Evolutionary conservation across 35 echinoderm and acorn worm species (phyloP), one percentile per base, ranked within the genome.

Genomic region (Anneissia japonica): DNA sequence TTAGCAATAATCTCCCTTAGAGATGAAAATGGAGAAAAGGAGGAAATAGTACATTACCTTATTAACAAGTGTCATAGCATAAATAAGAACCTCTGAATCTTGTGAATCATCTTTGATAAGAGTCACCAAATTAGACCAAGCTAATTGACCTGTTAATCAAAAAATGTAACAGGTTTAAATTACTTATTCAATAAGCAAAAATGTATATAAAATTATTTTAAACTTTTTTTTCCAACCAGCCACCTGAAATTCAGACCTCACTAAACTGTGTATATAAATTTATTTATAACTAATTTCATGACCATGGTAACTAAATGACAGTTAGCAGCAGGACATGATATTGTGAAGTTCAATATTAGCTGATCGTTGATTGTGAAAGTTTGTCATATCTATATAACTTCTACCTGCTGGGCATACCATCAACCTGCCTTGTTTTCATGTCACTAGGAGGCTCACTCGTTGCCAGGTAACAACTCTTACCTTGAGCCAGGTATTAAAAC

Each of bases 51-150:
- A 45, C 40, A 86, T 80, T 76, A 98, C 95, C 92, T 99, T 99
- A 38, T 99, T 99, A 31, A 99, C 80, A 45, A 99, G 92, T 1
- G 92, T 94, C 92, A 99, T 99, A 6, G 86, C 89, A 80, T 99
- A 99, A 4, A 87, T 83, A 32, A 91, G 81, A 30, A 99, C 88
- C 46, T 99, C 96, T 0, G 91, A 86, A 83, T 99, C 96, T 76
- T 99, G 96, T 32, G 82, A 85, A 32, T 93, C 85, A 80, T 99
- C 96, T 38, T 86, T 94, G 29, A 99, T 46, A 19, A 99, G 76
- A 35, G 74, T 78, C 90, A 94, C 94, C 3, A 99, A 33, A 83
- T 92, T 93, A 80, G 81, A 34, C 83, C 91, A 93, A 4, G 89
- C 35, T 38, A 40, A 39, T 39, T 89, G 91, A 29, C 76, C 96